Conservation (phyloP, 2,113 vertebrate genomes). For the Callithrix jacchus region DNA sequence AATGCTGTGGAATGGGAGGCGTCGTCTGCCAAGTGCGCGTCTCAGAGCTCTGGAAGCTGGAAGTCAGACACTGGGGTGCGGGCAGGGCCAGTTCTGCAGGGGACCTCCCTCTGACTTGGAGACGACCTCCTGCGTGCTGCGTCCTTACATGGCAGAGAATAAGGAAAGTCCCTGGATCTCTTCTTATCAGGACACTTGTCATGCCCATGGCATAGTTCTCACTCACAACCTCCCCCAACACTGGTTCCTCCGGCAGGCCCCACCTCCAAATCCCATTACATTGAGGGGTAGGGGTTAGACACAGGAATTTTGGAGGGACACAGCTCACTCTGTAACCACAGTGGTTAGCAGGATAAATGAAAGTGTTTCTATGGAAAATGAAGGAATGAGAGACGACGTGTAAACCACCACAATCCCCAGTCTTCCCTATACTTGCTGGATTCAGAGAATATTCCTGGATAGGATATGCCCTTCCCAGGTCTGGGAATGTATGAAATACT, state of each 20-base stretch:
- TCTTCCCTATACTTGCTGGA: accelerated
- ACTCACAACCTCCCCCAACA: not conserved
- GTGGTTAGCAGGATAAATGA: not conserved
- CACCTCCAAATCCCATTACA: accelerated
- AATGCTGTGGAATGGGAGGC: accelerated
- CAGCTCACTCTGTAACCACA: not conserved
- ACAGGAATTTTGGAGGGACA: accelerated
- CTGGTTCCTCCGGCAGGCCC: accelerated
- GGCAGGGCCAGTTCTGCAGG: accelerated
- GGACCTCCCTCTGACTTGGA: accelerated
- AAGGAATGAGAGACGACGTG: not conserved
- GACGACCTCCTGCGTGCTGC: accelerated
- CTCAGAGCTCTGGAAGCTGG: not conserved
- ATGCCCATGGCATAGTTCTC: too few species aligned
- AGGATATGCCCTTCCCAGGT: accelerated
- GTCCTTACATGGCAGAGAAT: accelerated
- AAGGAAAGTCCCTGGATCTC: not conserved
- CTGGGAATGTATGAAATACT: too few species aligned
- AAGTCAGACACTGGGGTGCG: accelerated
- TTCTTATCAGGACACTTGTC: too few species aligned
- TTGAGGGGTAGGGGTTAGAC: accelerated
- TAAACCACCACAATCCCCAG: accelerated
- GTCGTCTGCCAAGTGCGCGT: accelerated
- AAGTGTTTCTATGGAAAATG: not conserved
- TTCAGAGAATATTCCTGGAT: not conserved